Percentiles rank a stretch among this genome's conserved stretches.
Evolutionary conservation across 2,797 vertebrate genomes (phyloP).

Genomic region (Parotocinclus haroldoi): DNA sequence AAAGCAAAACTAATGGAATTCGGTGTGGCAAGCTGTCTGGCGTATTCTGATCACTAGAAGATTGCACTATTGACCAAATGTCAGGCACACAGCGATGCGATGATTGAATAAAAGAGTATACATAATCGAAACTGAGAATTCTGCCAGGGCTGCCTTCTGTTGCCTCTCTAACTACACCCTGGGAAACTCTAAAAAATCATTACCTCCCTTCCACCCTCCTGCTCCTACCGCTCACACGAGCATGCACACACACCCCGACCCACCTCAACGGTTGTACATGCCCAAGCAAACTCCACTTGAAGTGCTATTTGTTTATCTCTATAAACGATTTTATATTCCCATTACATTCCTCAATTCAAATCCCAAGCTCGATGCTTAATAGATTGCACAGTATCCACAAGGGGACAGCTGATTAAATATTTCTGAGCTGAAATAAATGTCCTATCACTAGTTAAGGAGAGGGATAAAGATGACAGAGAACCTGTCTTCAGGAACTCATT

Average conservation of each 20-base stretch:
- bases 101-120: slow-evolving; percentile 91
- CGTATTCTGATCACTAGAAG: slow-evolving; percentile 87
- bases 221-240: slow-evolving; percentile 26
- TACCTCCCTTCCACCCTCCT: slow-evolving; percentile 44
- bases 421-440: slow-evolving; percentile 75
- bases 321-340: slow-evolving; percentile 37
- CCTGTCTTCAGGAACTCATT: slow-evolving; percentile 70
- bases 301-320: slow-evolving; percentile 50
- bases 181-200: slow-evolving; percentile 69
- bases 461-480: slow-evolving; percentile 74
- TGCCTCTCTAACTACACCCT: slow-evolving; percentile 70
- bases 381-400: slow-evolving; percentile 43
- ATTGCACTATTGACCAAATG: slow-evolving; percentile 96
- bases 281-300: slow-evolving; percentile 37
- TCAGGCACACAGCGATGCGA: slow-evolving; percentile 76
- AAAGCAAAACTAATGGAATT: slow-evolving; percentile 87
- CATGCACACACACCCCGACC: slow-evolving; percentile 34
- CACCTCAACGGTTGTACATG: slow-evolving; percentile 19
- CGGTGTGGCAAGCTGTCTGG: slow-evolving; percentile 78
- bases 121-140: slow-evolving; percentile 82
- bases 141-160: slow-evolving; percentile 69
- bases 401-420: slow-evolving; percentile 69
- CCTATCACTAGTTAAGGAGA: slow-evolving; percentile 71
- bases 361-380: slow-evolving; percentile 42
- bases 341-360: slow-evolving; percentile 25